Evolutionary conservation across 2,113 vertebrate species (phyloP).

Genomic region (Stictonetta naevosa): DNA sequence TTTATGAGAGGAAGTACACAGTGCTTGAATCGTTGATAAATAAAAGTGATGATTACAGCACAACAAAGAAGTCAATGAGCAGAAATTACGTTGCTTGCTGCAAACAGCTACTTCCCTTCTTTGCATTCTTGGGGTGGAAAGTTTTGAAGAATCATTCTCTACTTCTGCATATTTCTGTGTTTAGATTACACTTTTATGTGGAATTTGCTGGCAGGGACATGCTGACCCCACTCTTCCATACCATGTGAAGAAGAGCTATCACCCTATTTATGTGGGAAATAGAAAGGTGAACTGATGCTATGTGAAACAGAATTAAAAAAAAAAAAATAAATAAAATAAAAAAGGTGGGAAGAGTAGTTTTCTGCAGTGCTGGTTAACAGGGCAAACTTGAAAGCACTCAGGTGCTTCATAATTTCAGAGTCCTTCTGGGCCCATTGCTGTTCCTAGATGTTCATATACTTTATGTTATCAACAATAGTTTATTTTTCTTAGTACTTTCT

Average conservation of each 20-base stretch:
- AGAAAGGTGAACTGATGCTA: neutral
- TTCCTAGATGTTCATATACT: neutral
- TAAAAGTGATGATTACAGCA: constrained; percentile 7
- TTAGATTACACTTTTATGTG: neutral
- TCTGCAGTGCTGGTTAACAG: neutral
- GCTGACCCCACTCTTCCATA: neutral
- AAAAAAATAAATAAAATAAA: too few relatives aligned
- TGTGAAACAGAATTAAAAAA: neutral
- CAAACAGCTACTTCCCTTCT: neutral
- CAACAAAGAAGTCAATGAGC: neutral
- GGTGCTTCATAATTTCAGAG: neutral
- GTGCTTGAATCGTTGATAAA: neutral
- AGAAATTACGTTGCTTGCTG: neutral
- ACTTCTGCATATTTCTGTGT: neutral
- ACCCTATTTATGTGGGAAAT: neutral
- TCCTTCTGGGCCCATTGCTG: neutral
- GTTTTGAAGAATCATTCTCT: neutral
- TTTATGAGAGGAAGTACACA: neutral
- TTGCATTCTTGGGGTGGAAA: neutral
- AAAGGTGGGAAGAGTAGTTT: neutral
- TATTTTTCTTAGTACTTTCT: neutral
- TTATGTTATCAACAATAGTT: neutral
- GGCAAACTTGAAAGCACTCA: neutral
- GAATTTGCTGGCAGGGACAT: neutral
- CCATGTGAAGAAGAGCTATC: neutral